Evolutionary conservation across 1,140 invertebrate genomes (phyloP).

Genomic region (Caenorhabditis briggsae): DNA sequence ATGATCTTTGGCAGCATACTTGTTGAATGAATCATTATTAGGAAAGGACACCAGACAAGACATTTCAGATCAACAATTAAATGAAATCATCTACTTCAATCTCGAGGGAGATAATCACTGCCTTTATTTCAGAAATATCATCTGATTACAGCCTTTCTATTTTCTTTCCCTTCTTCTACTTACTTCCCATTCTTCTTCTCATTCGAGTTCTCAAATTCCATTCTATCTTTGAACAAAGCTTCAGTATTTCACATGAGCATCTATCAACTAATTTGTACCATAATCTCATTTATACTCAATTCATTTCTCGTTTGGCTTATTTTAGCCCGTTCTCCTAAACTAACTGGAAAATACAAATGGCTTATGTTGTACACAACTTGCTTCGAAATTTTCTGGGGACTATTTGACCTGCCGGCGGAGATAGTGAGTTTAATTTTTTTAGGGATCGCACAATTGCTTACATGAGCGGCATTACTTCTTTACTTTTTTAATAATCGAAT

Average conservation of each 20-base stretch:
- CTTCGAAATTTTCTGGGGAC: slow-evolving; percentile 14
- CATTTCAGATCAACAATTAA: background rate
- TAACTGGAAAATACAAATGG: slow-evolving; percentile 32
- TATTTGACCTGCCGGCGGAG: slow-evolving; percentile 6
- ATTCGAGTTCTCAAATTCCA: background rate
- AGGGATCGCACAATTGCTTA: too few species aligned
- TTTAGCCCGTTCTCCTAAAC: background rate
- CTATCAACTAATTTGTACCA: slow-evolving; percentile 11
- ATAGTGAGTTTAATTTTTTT: slow-evolving; percentile 22
- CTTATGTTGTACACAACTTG: slow-evolving; percentile 13
- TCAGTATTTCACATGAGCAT: background rate
- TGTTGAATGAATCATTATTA: background rate
- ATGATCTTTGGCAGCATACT: background rate
- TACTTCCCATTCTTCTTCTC: background rate
- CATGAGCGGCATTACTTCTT: too few species aligned
- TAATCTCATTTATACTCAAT: slow-evolving; percentile 29
- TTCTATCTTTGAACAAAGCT: background rate
- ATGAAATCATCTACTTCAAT: background rate
- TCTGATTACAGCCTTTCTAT: background rate
- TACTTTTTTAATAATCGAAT: too few species aligned
- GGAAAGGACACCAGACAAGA: background rate
- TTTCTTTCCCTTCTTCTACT: background rate
- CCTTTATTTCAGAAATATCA: background rate
- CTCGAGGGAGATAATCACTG: background rate
- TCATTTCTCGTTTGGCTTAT: slow-evolving; percentile 28